Percentiles rank a stretch among this genome's conserved stretches.
Evolutionary conservation across 35 echinoderm and acorn worm species (phyloP).

Genomic region (Eucidaris tribuloides): DNA sequence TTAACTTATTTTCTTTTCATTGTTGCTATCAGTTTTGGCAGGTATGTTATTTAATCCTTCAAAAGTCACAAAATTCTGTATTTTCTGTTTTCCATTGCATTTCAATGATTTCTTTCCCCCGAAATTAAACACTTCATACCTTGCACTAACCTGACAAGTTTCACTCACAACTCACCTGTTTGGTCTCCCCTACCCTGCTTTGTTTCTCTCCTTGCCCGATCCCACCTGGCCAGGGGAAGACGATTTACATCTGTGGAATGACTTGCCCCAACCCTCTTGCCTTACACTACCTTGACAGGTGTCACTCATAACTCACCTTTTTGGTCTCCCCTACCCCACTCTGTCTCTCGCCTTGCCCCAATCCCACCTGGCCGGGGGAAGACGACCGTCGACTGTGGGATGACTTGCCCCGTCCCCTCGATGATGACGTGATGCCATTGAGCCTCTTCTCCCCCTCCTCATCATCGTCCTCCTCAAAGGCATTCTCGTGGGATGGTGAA

Average conservation of each 20-base stretch:
- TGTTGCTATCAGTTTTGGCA: too few relatives aligned
- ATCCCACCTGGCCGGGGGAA: constrained; percentile 26
- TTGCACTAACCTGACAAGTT: background rate
- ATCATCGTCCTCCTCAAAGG: constrained; percentile 61
- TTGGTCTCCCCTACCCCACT: constrained; percentile 21
- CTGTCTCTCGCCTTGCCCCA: constrained; percentile 40
- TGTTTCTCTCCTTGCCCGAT: constrained; percentile 42
- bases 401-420: background rate
- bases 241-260: too few relatives aligned
- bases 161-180: constrained; percentile 7
- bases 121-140: too few relatives aligned
- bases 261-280: background rate
- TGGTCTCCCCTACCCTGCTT: constrained; percentile 25
- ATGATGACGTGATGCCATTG: constrained; percentile 11
- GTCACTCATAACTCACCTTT: constrained; percentile 11
- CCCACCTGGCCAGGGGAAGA: constrained; percentile 26
- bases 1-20: too few relatives aligned
- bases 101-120: too few relatives aligned
- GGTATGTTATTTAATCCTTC: too few relatives aligned
- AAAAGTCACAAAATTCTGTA: too few relatives aligned
- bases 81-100: too few relatives aligned
- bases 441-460: constrained; percentile 22
- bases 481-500: constrained; percentile 74
- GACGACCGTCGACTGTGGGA: constrained; percentile 10
- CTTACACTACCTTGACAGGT: background rate